These are phyloP conservation scores for Trachymyrmex cornetzi DNA, from an alignment of 1,140 invertebrate genomes.

Conservation along the genomic window DNA sequence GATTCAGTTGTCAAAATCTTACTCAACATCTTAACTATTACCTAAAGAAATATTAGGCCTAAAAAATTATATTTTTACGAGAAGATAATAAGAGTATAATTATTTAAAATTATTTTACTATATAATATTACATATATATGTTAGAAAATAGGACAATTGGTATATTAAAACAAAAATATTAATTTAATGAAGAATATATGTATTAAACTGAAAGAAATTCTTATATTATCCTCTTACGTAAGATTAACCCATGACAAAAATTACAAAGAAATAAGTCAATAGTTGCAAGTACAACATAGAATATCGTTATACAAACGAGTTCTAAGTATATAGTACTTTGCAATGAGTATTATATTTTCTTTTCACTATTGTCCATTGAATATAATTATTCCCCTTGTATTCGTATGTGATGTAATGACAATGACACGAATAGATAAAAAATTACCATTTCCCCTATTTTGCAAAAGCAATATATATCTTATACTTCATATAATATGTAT, in stretches of 20 bases:
- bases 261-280: slow-evolving; percentile 38
- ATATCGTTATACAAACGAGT: slow-evolving; percentile 3
- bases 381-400: slow-evolving; percentile 58
- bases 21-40: slow-evolving; percentile 69
- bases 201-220: slow-evolving; percentile 19
- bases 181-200: slow-evolving; percentile 35
- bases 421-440: slow-evolving; percentile 62
- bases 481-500: slow-evolving; percentile 66
- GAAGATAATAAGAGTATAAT: slow-evolving; percentile 57
- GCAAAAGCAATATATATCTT: slow-evolving; percentile 65
- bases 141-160: slow-evolving; percentile 8
- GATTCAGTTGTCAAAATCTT: slow-evolving; percentile 67
- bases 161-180: slow-evolving; percentile 29
- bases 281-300: slow-evolving; percentile 53
- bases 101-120: slow-evolving; percentile 36
- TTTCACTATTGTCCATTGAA: slow-evolving; percentile 71
- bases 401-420: slow-evolving; percentile 54
- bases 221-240: slow-evolving; percentile 29
- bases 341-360: slow-evolving; percentile 63
- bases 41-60: slow-evolving; percentile 72
- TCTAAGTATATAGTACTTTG: slow-evolving; percentile 40
- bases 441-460: slow-evolving; percentile 51
- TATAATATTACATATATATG: background rate
- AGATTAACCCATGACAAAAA: slow-evolving; percentile 35
- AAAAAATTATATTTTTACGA: slow-evolving; percentile 62